Evolutionary conservation across 1,140 invertebrate species (phyloP).

Genomic region (Mylabris phalerata): DNA sequence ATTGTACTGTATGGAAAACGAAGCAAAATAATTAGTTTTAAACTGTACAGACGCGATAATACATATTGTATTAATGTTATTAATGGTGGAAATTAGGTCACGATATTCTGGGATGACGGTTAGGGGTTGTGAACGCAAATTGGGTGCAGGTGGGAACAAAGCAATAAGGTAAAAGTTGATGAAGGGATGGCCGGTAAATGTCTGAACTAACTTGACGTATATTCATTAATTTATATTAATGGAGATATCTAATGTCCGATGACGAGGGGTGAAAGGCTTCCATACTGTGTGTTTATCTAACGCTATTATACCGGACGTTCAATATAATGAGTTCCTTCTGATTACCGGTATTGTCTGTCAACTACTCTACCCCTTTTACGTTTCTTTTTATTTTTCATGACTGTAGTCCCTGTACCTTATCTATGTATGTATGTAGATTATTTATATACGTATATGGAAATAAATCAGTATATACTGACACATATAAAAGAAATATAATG

Average conservation of each 20-base stretch:
- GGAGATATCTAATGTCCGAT: slow-evolving; percentile 33
- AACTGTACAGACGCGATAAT: background rate
- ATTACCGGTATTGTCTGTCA: slow-evolving; percentile 26
- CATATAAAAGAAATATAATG: too few relatives aligned
- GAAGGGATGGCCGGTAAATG: slow-evolving; percentile 17
- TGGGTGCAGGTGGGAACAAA: slow-evolving; percentile 25
- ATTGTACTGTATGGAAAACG: too few relatives aligned
- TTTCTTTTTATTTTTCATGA: too few relatives aligned
- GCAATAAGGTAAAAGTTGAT: slow-evolving; percentile 24
- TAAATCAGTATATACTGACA: too few relatives aligned
- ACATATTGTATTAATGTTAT: background rate
- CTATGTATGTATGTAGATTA: too few relatives aligned
- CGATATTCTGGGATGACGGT: background rate
- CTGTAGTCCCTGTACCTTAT: too few relatives aligned
- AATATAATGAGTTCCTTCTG: slow-evolving; percentile 33
- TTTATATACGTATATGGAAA: too few relatives aligned
- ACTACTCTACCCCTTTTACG: too few relatives aligned
- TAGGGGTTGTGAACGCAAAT: slow-evolving; percentile 15
- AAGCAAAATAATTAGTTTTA: background rate
- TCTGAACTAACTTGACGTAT: slow-evolving; percentile 24
- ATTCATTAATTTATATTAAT: slow-evolving; percentile 36
- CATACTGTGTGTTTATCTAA: slow-evolving; percentile 27
- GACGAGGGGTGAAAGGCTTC: slow-evolving; percentile 27
- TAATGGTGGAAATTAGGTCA: background rate
- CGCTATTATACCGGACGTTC: slow-evolving; percentile 29